These are phyloP conservation scores for Chondrosia reniformis DNA, from an alignment of 37 sponge, comb jelly and placozoan genomes.

Conservation along the genomic window DNA sequence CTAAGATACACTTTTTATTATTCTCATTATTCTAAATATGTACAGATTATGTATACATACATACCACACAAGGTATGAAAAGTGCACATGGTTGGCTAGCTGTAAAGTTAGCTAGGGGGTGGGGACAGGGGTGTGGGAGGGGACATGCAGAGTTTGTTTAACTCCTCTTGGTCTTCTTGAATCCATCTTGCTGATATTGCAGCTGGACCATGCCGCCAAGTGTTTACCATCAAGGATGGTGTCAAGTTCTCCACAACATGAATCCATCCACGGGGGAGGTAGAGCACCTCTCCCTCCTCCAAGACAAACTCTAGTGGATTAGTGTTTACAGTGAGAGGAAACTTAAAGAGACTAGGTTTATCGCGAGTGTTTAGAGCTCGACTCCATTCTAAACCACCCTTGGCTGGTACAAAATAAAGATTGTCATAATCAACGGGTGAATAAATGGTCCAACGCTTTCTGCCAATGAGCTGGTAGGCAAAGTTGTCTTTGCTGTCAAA, in stretches of 20 bases:
- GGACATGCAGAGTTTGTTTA: slow-evolving; percentile 12
- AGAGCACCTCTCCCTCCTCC: slow-evolving; percentile 78
- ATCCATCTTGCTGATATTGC: slow-evolving; percentile 71
- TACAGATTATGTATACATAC: no score
- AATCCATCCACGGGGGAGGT: slow-evolving; percentile 88
- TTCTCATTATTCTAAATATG: no score
- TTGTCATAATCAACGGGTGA: slow-evolving; percentile 75
- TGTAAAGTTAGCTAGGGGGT: no score
- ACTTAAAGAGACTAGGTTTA: slow-evolving; percentile 45
- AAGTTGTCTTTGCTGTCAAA: slow-evolving; percentile 92
- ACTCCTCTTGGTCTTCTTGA: slow-evolving; percentile 38
- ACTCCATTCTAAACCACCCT: slow-evolving; percentile 85
- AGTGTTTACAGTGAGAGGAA: slow-evolving; percentile 58
- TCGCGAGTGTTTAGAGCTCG: slow-evolving; percentile 29
- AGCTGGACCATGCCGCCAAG: slow-evolving; percentile 84
- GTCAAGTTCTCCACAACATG: slow-evolving; percentile 73
- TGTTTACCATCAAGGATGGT: slow-evolving; percentile 85
- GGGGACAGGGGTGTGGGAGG: no score
- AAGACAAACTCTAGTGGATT: slow-evolving; percentile 59
- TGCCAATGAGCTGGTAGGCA: slow-evolving; percentile 83
- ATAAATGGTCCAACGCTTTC: slow-evolving; percentile 78
- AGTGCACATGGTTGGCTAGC: no score
- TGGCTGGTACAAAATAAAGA: slow-evolving; percentile 58
- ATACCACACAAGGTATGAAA: no score
- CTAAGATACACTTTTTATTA: no score